These are phyloP conservation scores for Lepidostoma basale DNA, from an alignment of 1,140 invertebrate species.

Conservation along the genomic window DNA sequence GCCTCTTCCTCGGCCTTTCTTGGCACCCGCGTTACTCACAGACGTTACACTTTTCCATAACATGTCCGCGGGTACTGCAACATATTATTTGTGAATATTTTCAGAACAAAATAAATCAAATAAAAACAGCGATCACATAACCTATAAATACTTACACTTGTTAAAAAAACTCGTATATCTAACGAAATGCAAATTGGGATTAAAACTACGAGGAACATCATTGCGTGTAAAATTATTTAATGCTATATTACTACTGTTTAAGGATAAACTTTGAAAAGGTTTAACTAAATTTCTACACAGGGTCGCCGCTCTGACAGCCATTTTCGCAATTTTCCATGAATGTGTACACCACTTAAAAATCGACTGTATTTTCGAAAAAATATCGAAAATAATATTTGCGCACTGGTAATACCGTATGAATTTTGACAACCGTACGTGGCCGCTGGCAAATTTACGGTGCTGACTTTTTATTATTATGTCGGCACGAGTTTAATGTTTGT, in stretches of 20 bases:
- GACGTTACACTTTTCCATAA: slow-evolving; percentile 94
- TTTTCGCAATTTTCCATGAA: slow-evolving; percentile 28
- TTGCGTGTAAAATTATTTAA: slow-evolving; percentile 1
- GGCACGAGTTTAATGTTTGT: slow-evolving; percentile 1
- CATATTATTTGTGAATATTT: background rate
- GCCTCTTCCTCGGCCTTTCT: slow-evolving; percentile 90
- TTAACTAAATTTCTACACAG: slow-evolving; percentile 45
- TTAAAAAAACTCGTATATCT: slow-evolving; percentile 60
- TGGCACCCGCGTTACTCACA: slow-evolving; percentile 95
- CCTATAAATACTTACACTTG: slow-evolving; percentile 56
- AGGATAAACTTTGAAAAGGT: slow-evolving; percentile 50
- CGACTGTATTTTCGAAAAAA: too few species aligned
- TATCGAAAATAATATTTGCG: too few species aligned
- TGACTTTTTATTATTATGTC: slow-evolving; percentile 17
- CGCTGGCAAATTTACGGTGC: slow-evolving; percentile 29
- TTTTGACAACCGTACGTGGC: slow-evolving; percentile 45
- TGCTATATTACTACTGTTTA: slow-evolving; percentile 36
- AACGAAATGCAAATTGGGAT: slow-evolving; percentile 28
- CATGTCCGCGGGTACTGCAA: slow-evolving; percentile 74
- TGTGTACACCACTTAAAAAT: too few species aligned
- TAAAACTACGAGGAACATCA: background rate
- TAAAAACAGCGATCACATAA: slow-evolving; percentile 22
- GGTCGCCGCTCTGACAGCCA: slow-evolving; percentile 27
- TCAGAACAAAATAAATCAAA: background rate
- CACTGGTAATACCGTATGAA: background rate